These are phyloP conservation scores for Lochmaea crataegi DNA, from an alignment of 2,888 invertebrate species.

Conservation along the genomic window DNA sequence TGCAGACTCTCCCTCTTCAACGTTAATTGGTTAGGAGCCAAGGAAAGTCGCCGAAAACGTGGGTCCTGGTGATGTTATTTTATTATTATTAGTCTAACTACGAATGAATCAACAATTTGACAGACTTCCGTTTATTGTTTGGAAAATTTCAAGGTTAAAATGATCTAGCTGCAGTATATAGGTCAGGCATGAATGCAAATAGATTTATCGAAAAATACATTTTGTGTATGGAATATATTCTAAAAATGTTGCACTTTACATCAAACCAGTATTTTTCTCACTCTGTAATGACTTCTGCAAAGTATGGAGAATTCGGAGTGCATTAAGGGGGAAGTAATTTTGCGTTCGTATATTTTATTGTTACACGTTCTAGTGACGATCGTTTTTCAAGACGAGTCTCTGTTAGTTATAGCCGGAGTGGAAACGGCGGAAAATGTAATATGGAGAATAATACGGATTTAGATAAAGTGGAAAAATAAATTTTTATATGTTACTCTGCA, in stretches of 20 bases:
- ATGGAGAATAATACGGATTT: constrained; percentile 8
- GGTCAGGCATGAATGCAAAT: too few species aligned
- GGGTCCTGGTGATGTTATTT: too few species aligned
- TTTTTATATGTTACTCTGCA: constrained; percentile 5
- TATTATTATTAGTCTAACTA: too few species aligned
- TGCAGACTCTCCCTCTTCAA: too few species aligned
- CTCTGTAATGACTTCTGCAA: constrained; percentile 6
- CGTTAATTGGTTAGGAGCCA: too few species aligned
- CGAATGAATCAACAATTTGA: too few species aligned
- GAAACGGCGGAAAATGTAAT: constrained; percentile 1
- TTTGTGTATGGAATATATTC: background rate
- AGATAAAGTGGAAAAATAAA: constrained; percentile 15
- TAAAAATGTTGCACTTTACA: background rate
- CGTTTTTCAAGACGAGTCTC: constrained; percentile 22
- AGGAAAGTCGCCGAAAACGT: too few species aligned
- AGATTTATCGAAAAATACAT: too few species aligned
- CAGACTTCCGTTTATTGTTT: too few species aligned
- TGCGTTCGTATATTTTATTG: constrained; percentile 33
- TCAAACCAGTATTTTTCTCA: background rate
- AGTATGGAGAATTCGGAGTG: constrained; percentile 30
- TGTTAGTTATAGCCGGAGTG: constrained; percentile 13
- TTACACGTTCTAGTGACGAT: constrained; percentile 24
- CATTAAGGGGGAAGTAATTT: constrained; percentile 37
- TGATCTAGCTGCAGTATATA: too few species aligned
- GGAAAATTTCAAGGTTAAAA: too few species aligned